phyloP scores from a whole-genome alignment of 2,888 invertebrate species.

The Nomada lathburiana region DNA sequence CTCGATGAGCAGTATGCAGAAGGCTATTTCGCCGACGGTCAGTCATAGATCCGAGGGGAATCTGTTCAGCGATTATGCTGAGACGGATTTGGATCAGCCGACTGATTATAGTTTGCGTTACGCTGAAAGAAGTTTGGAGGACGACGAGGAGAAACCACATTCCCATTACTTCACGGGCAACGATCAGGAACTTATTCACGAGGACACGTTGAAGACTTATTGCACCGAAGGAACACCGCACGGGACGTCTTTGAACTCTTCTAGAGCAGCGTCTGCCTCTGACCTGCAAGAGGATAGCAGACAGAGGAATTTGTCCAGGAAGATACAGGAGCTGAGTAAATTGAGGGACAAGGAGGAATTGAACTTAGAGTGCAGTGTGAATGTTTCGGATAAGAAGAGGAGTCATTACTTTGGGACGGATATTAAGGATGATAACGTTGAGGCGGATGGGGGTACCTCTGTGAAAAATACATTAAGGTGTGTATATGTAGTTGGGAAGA shows the following conservation, averaged over 20 bases:
- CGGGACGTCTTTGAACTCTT: constrained; percentile 88
- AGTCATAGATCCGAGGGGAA: constrained; percentile 64
- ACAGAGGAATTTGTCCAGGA: constrained; percentile 54
- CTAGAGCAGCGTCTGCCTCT: constrained; percentile 94
- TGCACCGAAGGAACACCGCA: constrained; percentile 96
- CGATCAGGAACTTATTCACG: constrained; percentile 85
- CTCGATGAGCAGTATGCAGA: constrained; percentile 62
- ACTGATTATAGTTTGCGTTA: constrained; percentile 96
- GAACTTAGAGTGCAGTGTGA: constrained; percentile 27
- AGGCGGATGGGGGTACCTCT: background rate
- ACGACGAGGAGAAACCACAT: constrained; percentile 80
- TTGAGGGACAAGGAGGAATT: constrained; percentile 45
- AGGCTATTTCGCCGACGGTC: constrained; percentile 67
- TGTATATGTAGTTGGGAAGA: background rate
- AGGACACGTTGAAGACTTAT: constrained; percentile 94
- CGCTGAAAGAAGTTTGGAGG: constrained; percentile 91
- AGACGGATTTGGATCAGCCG: constrained; percentile 86
- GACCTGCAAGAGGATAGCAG: constrained; percentile 88
- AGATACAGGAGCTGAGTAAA: constrained; percentile 52
- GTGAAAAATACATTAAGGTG: constrained; percentile 39
- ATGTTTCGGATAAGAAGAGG: constrained; percentile 26
- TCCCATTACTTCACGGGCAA: constrained; percentile 74
- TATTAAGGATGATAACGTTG: constrained; percentile 14
- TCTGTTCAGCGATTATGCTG: constrained; percentile 78
- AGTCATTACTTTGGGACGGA: constrained; percentile 44